Evolutionary conservation across 2,113 vertebrate species (phyloP), one percentile per base, ranked within the genome.

Genomic region (Paramisgurnus dabryanus): DNA sequence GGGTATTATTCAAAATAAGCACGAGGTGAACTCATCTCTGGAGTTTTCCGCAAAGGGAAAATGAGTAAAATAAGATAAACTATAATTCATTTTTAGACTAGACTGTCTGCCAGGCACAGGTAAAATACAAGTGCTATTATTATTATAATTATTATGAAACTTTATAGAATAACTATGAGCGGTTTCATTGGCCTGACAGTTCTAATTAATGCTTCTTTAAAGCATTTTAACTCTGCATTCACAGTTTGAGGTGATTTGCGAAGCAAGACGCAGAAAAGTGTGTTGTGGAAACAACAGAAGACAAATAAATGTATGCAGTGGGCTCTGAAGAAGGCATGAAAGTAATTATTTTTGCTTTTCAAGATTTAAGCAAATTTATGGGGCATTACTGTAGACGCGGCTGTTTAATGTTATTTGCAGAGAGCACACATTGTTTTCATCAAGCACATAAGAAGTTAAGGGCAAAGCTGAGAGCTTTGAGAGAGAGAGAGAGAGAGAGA

Each of bases 391-490:
- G 86, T 79, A 86, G 79, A 64, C 88, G 85, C 9, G 84, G 67
- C 85, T 88, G 80, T 91, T 89, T 89, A 87, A 92, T 91, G 84
- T 87, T 91, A 87, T 90, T 90, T 90, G 85, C 89, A 89, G 86
- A 88, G 85, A 88, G 87, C 85, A 88, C 90, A 91, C 83, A 86
- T 90, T 91, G 91, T 91, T 92, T 87, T 71, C 84, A 91, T 91
- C 81, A 90, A 84, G 87, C 80, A 83, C 82, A 85, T 64, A 76
- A 86, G 83, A 89, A 90, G 86, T 82, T 66, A 79, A 87, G 85
- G 82, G 87, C 80, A 74, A 76, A 83, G 83, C 80, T 80, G 84
- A 83, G 82, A 84, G 27, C 2, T 1, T 27, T 1, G 27, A 3
- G 80, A 84, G 82, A 86, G 87, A 13, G 11, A 53, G 49, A 12